These are phyloP conservation scores for Maniola jurtina DNA, from an alignment of 1,140 invertebrate genomes.

Conservation along the genomic window DNA sequence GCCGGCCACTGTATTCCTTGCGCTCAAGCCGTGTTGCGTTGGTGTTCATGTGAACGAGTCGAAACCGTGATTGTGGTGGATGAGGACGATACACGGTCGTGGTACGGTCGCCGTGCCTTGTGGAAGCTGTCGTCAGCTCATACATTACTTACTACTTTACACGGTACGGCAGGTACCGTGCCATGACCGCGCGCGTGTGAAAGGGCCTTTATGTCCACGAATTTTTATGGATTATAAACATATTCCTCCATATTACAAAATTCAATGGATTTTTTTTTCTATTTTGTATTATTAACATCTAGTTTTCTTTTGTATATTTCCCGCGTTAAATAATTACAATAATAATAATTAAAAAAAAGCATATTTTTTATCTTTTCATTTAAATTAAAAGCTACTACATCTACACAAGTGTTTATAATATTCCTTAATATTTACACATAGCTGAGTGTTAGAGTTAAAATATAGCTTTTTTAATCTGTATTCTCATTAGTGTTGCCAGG, in stretches of 20 bases:
- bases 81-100: too few species aligned
- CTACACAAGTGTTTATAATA: slow-evolving; percentile 25
- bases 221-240: slow-evolving; percentile 66
- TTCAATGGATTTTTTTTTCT: slow-evolving; percentile 48
- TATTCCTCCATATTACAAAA: slow-evolving; percentile 61
- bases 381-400: slow-evolving; percentile 46
- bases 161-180: too few species aligned
- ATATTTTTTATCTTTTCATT: slow-evolving; percentile 41
- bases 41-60: too few species aligned
- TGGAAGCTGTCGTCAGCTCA: too few species aligned
- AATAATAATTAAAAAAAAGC: slow-evolving; percentile 32
- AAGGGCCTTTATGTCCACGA: slow-evolving; percentile 40
- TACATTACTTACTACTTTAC: too few species aligned
- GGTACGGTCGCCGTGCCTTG: too few species aligned
- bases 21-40: too few species aligned
- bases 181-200: too few species aligned
- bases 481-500: slow-evolving; percentile 35
- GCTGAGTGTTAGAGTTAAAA: slow-evolving; percentile 49
- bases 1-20: too few species aligned
- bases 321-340: slow-evolving; percentile 34
- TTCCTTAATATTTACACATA: slow-evolving; percentile 64
- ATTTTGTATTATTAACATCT: slow-evolving; percentile 6
- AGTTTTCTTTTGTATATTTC: too few species aligned
- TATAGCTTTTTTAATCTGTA: slow-evolving; percentile 23
- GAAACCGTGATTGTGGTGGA: too few species aligned